Evolutionary conservation across 1,140 invertebrate species (phyloP).

Genomic region (Megathymus violae): DNA sequence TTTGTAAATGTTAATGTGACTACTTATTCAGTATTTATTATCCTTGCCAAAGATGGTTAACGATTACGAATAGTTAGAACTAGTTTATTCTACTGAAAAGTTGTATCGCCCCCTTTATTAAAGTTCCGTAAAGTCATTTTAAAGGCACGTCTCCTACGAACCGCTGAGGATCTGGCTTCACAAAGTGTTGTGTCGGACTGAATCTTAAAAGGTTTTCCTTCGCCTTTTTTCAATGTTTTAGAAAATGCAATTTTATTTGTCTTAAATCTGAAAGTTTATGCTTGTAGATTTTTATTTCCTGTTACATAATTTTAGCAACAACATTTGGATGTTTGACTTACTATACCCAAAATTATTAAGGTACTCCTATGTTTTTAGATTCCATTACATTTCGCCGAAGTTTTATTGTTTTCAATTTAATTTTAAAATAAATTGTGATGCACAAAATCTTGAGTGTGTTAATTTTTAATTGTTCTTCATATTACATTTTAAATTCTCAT

Average conservation of each 20-base stretch:
- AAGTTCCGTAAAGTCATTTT: not conserved
- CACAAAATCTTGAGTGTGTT: too few relatives aligned
- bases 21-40: not conserved
- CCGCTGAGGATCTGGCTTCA: not conserved
- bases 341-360: too few relatives aligned
- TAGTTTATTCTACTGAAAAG: slow-evolving; percentile 6
- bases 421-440: too few relatives aligned
- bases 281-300: not conserved
- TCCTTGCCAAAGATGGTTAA: not conserved
- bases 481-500: too few relatives aligned
- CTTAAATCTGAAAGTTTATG: not conserved
- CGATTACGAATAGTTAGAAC: not conserved
- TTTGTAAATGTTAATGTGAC: too few relatives aligned
- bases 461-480: too few relatives aligned
- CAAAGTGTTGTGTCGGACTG: slow-evolving; percentile 14
- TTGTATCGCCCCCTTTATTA: not conserved
- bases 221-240: not conserved
- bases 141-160: slow-evolving; percentile 3
- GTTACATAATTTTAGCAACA: not conserved
- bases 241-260: slow-evolving; percentile 2
- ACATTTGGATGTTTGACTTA: slow-evolving; percentile 7
- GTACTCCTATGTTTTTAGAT: too few relatives aligned
- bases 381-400: too few relatives aligned
- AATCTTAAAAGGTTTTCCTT: slow-evolving; percentile 3
- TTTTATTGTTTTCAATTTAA: too few relatives aligned